Conservation (phyloP, 2,888 invertebrate genomes). For the Chaetogeoica ovagalla region DNA sequence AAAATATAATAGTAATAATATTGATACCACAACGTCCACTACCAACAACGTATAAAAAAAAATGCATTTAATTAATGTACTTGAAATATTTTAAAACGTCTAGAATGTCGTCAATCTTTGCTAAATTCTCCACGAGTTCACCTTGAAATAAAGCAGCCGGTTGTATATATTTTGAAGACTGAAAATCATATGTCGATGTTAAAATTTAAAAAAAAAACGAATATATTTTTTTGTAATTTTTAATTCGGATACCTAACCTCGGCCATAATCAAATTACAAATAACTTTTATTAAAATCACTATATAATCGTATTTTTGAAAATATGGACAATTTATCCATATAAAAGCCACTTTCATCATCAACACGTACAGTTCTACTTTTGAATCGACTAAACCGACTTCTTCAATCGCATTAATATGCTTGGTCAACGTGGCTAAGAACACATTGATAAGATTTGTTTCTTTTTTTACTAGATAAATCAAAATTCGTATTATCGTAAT, state of each 20-base stretch:
- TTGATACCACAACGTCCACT: too few relatives aligned
- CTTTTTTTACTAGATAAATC: conserved; percentile 16
- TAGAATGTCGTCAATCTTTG: conserved; percentile 19
- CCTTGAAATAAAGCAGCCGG: conserved; percentile 41
- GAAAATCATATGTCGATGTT: neutral
- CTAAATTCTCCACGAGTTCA: conserved; percentile 33
- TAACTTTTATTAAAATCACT: conserved; percentile 27
- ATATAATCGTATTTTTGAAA: conserved; percentile 46
- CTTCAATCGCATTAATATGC: conserved; percentile 33
- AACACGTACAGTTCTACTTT: conserved; percentile 8
- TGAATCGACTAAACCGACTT: neutral
- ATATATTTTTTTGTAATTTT: neutral
- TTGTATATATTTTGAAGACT: conserved; percentile 42
- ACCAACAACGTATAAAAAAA: neutral
- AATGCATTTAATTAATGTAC: neutral
- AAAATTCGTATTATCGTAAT: neutral
- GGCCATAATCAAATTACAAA: conserved; percentile 36
- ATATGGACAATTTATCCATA: conserved; percentile 39
- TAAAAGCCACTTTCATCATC: conserved; percentile 21
- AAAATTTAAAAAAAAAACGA: too few relatives aligned
- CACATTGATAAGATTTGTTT: conserved; percentile 24
- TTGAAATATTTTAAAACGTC: conserved; percentile 24
- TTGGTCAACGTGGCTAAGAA: conserved; percentile 21
- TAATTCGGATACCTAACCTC: neutral
- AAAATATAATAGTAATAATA: neutral